Conservation (phyloP, 2,797 vertebrate species). For the Steatocranus sp. region DNA sequence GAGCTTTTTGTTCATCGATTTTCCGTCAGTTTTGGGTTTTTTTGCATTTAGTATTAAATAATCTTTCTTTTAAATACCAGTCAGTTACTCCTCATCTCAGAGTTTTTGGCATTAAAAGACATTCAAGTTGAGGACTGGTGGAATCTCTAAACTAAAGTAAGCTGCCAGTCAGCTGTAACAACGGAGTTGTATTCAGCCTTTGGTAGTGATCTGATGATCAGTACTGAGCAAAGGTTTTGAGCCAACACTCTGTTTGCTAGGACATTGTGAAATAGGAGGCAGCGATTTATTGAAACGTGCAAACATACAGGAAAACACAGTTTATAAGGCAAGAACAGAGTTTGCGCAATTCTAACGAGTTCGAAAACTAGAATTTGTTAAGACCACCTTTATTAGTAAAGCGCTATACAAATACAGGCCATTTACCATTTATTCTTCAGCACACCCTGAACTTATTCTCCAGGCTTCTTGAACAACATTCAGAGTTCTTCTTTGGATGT, state of each 20-base stretch:
- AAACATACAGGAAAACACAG: background rate
- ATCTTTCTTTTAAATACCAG: conserved; percentile 40
- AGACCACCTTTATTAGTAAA: background rate
- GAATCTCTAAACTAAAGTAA: conserved; percentile 17
- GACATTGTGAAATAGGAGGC: background rate
- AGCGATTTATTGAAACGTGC: background rate
- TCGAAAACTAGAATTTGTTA: background rate
- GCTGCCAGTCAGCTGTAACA: conserved; percentile 19
- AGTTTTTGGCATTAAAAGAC: conserved; percentile 28
- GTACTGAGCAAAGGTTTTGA: accelerated
- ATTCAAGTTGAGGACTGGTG: conserved; percentile 11
- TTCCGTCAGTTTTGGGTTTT: conserved; percentile 34
- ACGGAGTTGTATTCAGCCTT: background rate
- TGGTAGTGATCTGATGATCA: conserved; percentile 5
- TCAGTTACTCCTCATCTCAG: conserved; percentile 42
- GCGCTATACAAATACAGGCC: no score
- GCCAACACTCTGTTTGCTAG: background rate
- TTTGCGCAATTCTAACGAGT: background rate
- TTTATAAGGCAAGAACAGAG: background rate
- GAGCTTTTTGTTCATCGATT: background rate
- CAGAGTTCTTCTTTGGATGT: background rate
- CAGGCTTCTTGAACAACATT: background rate
- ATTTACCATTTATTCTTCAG: background rate
- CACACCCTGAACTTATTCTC: background rate
- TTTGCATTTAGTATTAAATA: conserved; percentile 5